These are phyloP conservation scores for Grantiella picta DNA, from an alignment of 2,113 vertebrate species.

Conservation along the genomic window DNA sequence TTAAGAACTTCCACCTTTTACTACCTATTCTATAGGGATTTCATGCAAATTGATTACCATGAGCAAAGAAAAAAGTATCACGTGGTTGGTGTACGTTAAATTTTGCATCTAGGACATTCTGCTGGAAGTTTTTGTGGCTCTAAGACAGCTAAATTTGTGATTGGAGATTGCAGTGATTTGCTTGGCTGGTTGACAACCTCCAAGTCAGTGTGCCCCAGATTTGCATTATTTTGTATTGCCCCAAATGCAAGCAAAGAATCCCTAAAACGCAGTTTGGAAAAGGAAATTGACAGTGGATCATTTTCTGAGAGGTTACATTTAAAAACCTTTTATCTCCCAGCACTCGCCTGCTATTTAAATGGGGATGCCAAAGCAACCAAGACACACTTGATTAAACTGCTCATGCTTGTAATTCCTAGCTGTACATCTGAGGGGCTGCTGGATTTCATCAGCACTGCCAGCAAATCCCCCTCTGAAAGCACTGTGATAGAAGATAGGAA, in stretches of 20 bases:
- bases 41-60: background rate
- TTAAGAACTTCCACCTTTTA: background rate
- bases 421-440: background rate
- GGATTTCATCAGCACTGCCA: conserved; percentile 1
- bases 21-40: fast-evolving
- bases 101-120: background rate
- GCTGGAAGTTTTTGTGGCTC: background rate
- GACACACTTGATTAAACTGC: conserved; percentile 3
- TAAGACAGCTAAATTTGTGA: background rate
- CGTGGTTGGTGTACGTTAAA: fast-evolving
- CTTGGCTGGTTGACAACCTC: background rate
- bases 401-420: background rate
- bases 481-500: background rate
- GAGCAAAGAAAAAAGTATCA: background rate
- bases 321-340: conserved; percentile 8
- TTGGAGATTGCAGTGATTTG: background rate
- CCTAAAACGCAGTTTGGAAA: background rate
- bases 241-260: background rate
- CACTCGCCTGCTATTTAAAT: background rate
- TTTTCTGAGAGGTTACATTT: background rate
- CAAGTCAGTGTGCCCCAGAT: background rate
- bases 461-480: conserved; percentile 32
- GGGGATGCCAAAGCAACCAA: background rate
- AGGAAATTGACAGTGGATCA: background rate
- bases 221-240: background rate